A percentile compares a stretch with the other conserved stretches of the same genome.
These are phyloP conservation scores for Maconellicoccus hirsutus DNA, from an alignment of 1,140 invertebrate species.

Conservation along the genomic window DNA sequence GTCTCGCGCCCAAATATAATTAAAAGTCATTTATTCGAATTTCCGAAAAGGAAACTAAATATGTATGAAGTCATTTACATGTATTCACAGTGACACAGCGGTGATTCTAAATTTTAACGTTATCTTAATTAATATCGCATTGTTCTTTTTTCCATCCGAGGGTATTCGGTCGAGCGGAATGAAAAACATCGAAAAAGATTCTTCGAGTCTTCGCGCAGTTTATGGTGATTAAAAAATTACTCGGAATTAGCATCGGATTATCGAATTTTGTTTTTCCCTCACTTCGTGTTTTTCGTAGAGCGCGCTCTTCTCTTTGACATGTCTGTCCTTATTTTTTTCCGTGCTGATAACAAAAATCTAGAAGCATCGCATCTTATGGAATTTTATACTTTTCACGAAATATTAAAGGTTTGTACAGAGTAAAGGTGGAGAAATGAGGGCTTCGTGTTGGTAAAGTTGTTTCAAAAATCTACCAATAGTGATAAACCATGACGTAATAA, in stretches of 20 bases:
- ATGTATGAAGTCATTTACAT: conserved; percentile 19
- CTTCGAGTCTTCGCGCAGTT: not conserved
- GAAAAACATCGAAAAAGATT: not conserved
- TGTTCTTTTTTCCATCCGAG: not conserved
- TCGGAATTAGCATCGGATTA: not conserved
- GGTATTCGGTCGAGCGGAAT: no score
- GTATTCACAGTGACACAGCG: not conserved
- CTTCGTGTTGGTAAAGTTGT: no score
- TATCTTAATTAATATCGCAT: conserved; percentile 6
- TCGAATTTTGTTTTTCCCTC: not conserved
- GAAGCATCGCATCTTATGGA: no score
- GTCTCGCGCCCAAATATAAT: not conserved
- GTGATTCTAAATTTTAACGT: conserved; percentile 5
- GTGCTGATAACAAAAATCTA: no score
- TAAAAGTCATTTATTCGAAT: conserved; percentile 18
- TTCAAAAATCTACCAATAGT: no score
- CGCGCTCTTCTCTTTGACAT: no score
- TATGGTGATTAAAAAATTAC: not conserved
- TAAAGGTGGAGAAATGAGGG: no score
- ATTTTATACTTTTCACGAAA: no score
- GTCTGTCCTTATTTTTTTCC: no score
- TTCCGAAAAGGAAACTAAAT: conserved; percentile 12
- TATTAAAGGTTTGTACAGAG: no score
- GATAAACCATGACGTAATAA: no score
- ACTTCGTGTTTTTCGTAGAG: no score